These are phyloP conservation scores for Monodelphis domestica DNA, from an alignment of 2,797 vertebrate species.

Conservation along the genomic window DNA sequence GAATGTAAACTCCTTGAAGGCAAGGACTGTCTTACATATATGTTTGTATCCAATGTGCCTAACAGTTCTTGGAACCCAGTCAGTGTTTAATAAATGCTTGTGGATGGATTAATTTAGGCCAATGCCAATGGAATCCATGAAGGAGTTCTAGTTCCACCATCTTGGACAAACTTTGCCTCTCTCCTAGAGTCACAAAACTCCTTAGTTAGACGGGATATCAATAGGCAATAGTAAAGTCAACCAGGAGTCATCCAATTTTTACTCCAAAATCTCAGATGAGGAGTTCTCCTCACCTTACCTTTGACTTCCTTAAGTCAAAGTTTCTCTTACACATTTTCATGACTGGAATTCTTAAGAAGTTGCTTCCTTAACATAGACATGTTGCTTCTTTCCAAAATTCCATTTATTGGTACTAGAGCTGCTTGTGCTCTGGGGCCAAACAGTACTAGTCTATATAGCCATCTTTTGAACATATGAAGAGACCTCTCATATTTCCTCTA, in stretches of 20 bases:
- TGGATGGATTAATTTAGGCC: neutral
- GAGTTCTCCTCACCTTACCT: neutral
- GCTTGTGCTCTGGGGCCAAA: neutral
- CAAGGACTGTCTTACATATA: neutral
- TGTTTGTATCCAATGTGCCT: neutral
- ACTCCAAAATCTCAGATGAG: neutral
- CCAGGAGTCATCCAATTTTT: neutral
- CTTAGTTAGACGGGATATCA: neutral
- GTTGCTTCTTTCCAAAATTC: neutral
- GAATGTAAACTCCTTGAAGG: neutral
- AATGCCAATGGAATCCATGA: neutral
- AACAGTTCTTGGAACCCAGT: neutral
- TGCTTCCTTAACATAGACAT: too few relatives aligned
- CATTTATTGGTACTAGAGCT: neutral
- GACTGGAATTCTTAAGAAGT: neutral
- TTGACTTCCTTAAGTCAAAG: neutral
- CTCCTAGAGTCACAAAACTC: neutral
- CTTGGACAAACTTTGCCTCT: neutral
- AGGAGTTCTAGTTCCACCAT: neutral
- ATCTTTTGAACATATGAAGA: neutral
- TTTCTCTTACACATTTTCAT: neutral
- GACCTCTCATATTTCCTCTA: neutral
- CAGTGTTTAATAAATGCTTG: neutral
- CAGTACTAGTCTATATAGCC: neutral
- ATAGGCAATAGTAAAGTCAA: neutral